Percentiles rank a stretch among this genome's conserved stretches.
phyloP scores from a whole-genome alignment of 2,888 invertebrate genomes.

The Pediacus dermestoides region DNA sequence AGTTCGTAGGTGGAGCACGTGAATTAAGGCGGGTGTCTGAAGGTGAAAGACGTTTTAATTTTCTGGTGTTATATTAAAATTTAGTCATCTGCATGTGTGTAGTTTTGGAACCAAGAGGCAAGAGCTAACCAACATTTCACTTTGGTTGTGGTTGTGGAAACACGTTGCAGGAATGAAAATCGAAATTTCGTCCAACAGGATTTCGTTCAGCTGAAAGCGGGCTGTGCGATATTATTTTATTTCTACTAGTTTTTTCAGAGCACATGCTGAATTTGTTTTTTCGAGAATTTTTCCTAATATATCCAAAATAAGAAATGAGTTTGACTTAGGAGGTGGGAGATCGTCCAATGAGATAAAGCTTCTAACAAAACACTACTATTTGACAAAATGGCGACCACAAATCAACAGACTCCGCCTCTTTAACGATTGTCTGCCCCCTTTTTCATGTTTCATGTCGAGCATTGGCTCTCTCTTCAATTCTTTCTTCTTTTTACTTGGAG shows the following conservation, averaged over 20 bases:
- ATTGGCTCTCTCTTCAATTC: constrained; percentile 49
- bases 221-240: no score
- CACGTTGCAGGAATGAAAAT: no score
- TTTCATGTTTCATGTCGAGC: constrained; percentile 49
- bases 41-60: constrained; percentile 41
- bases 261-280: not conserved
- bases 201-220: no score
- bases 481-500: constrained; percentile 41
- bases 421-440: constrained; percentile 52
- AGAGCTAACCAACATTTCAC: constrained; percentile 14
- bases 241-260: not conserved
- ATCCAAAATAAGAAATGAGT: not conserved
- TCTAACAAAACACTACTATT: constrained; percentile 54
- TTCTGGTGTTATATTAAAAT: constrained; percentile 24
- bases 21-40: constrained; percentile 26
- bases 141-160: constrained; percentile 11
- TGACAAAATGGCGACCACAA: constrained; percentile 55
- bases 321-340: constrained; percentile 46
- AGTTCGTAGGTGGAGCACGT: constrained; percentile 28
- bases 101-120: constrained; percentile 13
- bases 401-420: constrained; percentile 50
- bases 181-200: no score
- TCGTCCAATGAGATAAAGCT: constrained; percentile 52
- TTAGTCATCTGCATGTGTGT: constrained; percentile 22
- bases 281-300: not conserved